Evolutionary conservation across 2,113 vertebrate genomes (phyloP).

Genomic region (Archilochus colubris): DNA sequence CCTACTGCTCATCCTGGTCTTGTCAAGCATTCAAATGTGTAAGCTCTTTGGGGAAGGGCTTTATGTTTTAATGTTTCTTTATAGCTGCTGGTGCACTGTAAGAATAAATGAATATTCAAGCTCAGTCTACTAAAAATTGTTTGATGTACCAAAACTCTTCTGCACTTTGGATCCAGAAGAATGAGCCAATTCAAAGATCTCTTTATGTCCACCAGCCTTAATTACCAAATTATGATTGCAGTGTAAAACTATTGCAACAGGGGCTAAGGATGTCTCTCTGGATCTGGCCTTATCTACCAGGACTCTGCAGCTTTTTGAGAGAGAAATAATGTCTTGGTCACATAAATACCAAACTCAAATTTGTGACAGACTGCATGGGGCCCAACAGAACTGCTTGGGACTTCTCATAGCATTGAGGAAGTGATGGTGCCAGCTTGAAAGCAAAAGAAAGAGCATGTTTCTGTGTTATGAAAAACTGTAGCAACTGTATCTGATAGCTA

Average conservation of each 20-base stretch:
- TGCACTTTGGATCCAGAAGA: neutral
- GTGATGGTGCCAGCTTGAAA: neutral
- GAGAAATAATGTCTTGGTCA: neutral
- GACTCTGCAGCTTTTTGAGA: neutral
- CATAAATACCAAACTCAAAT: neutral
- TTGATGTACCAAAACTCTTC: neutral
- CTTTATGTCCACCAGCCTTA: neutral
- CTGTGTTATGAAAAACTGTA: neutral
- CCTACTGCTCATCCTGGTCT: neutral
- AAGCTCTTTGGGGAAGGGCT: neutral
- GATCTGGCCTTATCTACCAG: neutral
- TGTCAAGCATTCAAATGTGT: constrained; percentile 29
- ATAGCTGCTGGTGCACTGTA: neutral
- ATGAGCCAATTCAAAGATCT: neutral
- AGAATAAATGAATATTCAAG: constrained; percentile 16
- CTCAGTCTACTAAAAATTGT: neutral
- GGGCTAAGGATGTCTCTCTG: neutral
- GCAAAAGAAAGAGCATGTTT: neutral
- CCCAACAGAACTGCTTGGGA: neutral
- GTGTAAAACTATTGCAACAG: neutral
- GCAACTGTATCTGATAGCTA: neutral
- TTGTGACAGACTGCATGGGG: neutral
- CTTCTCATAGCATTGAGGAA: neutral
- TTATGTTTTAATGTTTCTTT: constrained; percentile 44
- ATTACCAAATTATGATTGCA: neutral